A percentile compares a stretch with the other conserved stretches of the same genome.
Evolutionary conservation across 2,113 vertebrate genomes (phyloP).

Genomic region (Xiphorhynchus elegans): DNA sequence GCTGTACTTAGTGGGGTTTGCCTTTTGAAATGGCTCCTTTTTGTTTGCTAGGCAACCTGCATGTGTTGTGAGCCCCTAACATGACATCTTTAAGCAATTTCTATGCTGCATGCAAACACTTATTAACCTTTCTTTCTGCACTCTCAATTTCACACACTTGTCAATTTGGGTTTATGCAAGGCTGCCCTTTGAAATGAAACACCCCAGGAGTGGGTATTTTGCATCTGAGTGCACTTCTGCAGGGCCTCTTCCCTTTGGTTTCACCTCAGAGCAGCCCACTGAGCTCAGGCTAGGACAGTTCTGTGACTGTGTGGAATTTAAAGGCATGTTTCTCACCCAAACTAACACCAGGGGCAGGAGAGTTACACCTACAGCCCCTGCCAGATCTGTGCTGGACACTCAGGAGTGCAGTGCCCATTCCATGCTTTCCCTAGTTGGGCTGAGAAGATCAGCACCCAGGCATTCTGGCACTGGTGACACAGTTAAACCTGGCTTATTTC

Average conservation of each 20-base stretch:
- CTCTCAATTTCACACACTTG: neutral
- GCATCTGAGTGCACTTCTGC: neutral
- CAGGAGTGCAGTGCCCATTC: neutral
- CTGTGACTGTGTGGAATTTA: neutral
- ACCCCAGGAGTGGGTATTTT: neutral
- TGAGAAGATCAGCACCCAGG: neutral
- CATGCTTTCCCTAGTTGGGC: neutral
- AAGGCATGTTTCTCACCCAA: neutral
- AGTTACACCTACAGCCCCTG: neutral
- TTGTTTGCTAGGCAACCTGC: neutral
- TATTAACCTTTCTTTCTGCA: neutral
- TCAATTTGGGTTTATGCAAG: neutral
- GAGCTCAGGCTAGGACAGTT: neutral
- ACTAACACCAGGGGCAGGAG: accelerated
- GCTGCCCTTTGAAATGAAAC: neutral
- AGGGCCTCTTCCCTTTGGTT: neutral
- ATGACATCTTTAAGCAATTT: neutral
- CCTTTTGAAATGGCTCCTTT: neutral
- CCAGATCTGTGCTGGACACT: neutral
- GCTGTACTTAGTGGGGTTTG: neutral
- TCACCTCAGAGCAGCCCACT: neutral
- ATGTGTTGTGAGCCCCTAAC: neutral
- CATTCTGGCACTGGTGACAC: neutral
- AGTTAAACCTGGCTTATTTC: neutral
- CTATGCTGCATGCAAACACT: neutral